Evolutionary conservation across 2,888 invertebrate genomes (phyloP).

Genomic region (Chrysina gloriosa): DNA sequence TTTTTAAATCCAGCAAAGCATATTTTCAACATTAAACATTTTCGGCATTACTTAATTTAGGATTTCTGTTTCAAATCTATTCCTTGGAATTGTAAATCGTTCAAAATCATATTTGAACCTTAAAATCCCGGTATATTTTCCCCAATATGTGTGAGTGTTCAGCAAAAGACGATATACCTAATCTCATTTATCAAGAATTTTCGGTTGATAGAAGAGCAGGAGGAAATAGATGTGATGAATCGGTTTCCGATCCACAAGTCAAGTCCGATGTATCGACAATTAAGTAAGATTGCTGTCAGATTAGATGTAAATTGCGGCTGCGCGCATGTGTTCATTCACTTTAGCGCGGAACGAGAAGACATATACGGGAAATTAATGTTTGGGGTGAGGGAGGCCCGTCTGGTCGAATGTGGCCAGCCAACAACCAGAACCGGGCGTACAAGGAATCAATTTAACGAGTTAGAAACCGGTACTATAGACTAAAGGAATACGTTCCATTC

Average conservation of each 20-base stretch:
- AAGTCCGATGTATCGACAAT: slow-evolving; percentile 54
- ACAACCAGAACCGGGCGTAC: slow-evolving; percentile 54
- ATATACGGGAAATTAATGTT: slow-evolving; percentile 64
- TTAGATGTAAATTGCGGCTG: slow-evolving; percentile 57
- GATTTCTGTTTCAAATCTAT: neutral
- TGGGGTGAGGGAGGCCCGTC: slow-evolving; percentile 57
- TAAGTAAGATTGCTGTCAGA: slow-evolving; percentile 57
- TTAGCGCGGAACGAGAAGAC: slow-evolving; percentile 59
- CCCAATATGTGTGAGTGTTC: neutral
- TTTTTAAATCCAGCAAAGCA: too few species aligned
- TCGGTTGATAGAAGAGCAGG: slow-evolving; percentile 3
- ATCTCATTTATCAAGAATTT: slow-evolving; percentile 20
- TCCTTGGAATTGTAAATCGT: neutral
- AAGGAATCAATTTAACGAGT: slow-evolving; percentile 59
- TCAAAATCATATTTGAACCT: neutral
- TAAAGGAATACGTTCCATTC: slow-evolving; percentile 57
- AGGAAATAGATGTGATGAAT: slow-evolving; percentile 50
- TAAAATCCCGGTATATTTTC: neutral
- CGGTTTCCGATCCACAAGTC: slow-evolving; percentile 47
- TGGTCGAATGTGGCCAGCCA: slow-evolving; percentile 56
- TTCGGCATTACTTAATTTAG: too few species aligned
- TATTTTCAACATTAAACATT: too few species aligned
- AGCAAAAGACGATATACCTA: neutral
- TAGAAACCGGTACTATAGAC: slow-evolving; percentile 50
- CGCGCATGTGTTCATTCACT: slow-evolving; percentile 59